phyloP scores from a whole-genome alignment of 2,888 invertebrate genomes.

The Rutpela maculata region DNA sequence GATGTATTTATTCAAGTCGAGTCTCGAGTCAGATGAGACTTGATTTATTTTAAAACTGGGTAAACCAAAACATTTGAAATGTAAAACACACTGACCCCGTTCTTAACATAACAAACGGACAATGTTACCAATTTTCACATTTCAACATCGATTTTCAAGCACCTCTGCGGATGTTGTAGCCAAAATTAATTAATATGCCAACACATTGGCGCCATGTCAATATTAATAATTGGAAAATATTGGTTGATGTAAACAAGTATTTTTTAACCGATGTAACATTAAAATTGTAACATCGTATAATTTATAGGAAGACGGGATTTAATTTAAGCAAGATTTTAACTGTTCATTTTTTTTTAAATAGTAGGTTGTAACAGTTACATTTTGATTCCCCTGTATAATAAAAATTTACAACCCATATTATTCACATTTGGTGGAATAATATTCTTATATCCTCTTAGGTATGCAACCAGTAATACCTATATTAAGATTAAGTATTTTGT shows the following conservation, averaged over 20 bases:
- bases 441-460: no score
- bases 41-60: neutral
- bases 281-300: neutral
- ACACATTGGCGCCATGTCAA: neutral
- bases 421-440: no score
- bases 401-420: no score
- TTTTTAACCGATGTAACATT: neutral
- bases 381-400: no score
- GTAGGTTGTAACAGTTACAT: no score
- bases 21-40: neutral
- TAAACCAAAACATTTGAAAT: neutral
- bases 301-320: neutral
- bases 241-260: neutral
- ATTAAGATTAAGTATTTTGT: no score
- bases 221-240: neutral
- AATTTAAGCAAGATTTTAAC: neutral
- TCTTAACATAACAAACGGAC: neutral
- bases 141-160: neutral
- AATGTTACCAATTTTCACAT: neutral
- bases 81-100: neutral
- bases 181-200: slow-evolving; percentile 7
- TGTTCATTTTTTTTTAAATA: no score
- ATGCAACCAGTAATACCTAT: no score
- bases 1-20: neutral
- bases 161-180: neutral